Conservation (phyloP, 2,797 vertebrate genomes). For the Lepus townsendii region DNA sequence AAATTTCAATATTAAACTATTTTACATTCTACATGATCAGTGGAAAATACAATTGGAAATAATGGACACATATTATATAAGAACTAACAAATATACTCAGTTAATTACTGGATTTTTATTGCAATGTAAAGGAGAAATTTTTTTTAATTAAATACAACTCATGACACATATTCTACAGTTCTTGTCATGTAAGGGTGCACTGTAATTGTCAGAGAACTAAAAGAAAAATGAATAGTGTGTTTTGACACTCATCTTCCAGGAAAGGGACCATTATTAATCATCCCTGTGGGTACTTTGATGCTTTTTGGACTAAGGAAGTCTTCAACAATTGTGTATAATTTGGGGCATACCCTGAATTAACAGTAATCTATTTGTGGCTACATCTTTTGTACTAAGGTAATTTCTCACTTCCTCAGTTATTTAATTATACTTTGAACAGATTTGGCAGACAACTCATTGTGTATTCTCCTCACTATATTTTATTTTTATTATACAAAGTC, state of each 20-base stretch:
- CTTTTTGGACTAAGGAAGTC: constrained; percentile 29
- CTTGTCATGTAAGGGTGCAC: background rate
- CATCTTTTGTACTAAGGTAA: constrained; percentile 59
- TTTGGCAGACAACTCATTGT: constrained; percentile 81
- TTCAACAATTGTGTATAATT: constrained; percentile 66
- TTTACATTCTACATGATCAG: background rate
- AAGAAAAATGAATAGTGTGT: constrained; percentile 55
- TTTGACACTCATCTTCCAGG: constrained; percentile 65
- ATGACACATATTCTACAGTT: constrained; percentile 33
- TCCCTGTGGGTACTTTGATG: constrained; percentile 52
- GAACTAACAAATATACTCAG: background rate
- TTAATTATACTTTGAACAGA: constrained; percentile 79
- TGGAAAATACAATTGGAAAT: background rate
- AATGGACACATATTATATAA: constrained; percentile 24
- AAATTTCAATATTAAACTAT: constrained; percentile 22
- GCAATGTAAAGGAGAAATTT: background rate
- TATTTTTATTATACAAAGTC: constrained; percentile 88
- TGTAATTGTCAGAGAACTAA: constrained; percentile 25
- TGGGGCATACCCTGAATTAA: constrained; percentile 71
- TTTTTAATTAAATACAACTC: constrained; percentile 40
- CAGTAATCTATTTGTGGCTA: constrained; percentile 68
- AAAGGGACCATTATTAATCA: constrained; percentile 68
- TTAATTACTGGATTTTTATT: constrained; percentile 46
- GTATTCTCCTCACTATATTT: constrained; percentile 82
- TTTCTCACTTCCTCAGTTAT: constrained; percentile 81